Base-by-base conservation (phyloP, 2,797 vertebrate genomes). In the Pipistrellus pipistrellus region DNA sequence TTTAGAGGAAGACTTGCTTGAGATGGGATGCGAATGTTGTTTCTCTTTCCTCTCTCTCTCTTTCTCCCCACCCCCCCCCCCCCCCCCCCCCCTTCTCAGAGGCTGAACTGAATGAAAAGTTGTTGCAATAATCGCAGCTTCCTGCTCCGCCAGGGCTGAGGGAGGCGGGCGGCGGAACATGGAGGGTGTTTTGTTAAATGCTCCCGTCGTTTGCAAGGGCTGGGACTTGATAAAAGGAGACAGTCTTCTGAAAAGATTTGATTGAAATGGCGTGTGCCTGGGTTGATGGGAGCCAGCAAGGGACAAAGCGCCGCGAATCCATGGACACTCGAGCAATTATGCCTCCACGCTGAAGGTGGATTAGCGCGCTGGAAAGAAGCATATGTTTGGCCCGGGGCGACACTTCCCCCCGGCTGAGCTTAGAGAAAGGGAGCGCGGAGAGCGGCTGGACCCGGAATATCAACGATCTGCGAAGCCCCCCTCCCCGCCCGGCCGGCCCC, bases 311-410 rank as follows among this genome's bases (percentile, higher is more conserved):
- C 98, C 98, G 98, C 98, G 99, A 99, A 99, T 99, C 99, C 99
- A 98, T 99, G 99, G 99, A 99, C 99, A 99, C 99, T 99, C 98
- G 98, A 99, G 99, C 99, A 99, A 99, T 99, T 99, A 99, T 99
- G 99, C 99, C 99, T 99, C 99, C 99, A 99, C 99, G 99, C 99
- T 99, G 99, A 99, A 99, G 99, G 99, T 99, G 99, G 99, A 99
- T 99, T 99, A 99, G 99, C 98, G 99, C 99, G 98, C 99, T 99
- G 99, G 99, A 99, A 99, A 99, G 99, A 99, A 99, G 99, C 99
- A 99, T 99, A 99, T 99, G 99, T 99, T 99, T 99, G 99, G 99
- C 99, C 99, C 98, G 99, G 98, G 99, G 99, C 99, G 98, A 99
- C 99, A 98, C 99, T 98, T 97, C 99, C 99, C 99, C 99, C 99